Evolutionary conservation across 2,888 invertebrate genomes (phyloP).

Genomic region (Eilema griseolum): DNA sequence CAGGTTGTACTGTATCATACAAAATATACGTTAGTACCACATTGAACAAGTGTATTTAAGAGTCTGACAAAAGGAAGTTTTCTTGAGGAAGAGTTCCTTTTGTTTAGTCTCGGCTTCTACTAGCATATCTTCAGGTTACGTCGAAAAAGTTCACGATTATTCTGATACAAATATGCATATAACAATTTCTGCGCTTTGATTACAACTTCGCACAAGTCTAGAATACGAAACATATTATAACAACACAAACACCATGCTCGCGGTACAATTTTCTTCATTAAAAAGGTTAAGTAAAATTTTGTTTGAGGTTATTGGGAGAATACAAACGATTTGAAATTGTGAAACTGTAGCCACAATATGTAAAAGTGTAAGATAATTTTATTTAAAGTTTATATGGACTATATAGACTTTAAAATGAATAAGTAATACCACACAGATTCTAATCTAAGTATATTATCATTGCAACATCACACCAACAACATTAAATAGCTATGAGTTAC

Average conservation of each 20-base stretch:
- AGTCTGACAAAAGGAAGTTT: constrained; percentile 20
- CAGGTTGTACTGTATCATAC: constrained; percentile 93
- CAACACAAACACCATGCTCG: constrained; percentile 48
- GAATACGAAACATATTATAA: constrained; percentile 35
- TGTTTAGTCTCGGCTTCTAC: constrained; percentile 18
- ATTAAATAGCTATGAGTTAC: constrained; percentile 83
- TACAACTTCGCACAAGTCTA: constrained; percentile 31
- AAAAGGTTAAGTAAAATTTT: constrained; percentile 3
- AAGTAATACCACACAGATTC: constrained; percentile 77
- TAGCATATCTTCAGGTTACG: constrained; percentile 25
- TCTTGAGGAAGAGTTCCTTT: constrained; percentile 26
- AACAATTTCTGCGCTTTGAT: constrained; percentile 16
- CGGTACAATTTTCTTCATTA: constrained; percentile 22
- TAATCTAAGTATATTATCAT: constrained; percentile 77
- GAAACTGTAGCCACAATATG: constrained; percentile 41
- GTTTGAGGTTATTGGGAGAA: neutral
- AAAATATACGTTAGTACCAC: constrained; percentile 45
- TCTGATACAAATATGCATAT: constrained; percentile 27
- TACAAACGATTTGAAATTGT: constrained; percentile 16
- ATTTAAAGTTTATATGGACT: constrained; percentile 65
- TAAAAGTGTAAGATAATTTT: constrained; percentile 40
- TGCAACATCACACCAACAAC: constrained; percentile 85
- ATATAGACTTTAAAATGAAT: constrained; percentile 38
- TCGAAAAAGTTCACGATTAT: constrained; percentile 10
- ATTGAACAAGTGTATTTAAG: constrained; percentile 9